Base-by-base conservation (phyloP, 2,888 invertebrate genomes). In the Psylliodes chrysocephalus region DNA sequence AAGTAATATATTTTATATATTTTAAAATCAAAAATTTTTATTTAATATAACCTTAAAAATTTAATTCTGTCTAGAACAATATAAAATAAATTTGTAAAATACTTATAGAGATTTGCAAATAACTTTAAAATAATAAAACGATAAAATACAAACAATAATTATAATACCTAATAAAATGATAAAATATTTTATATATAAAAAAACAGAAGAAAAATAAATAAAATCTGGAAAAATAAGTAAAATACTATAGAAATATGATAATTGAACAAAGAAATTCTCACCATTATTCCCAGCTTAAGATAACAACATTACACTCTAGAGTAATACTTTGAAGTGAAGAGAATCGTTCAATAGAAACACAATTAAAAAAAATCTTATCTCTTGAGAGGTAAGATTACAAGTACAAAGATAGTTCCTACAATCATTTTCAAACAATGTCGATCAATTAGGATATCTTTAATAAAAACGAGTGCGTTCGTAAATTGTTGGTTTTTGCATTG, bases 341-440 rank as follows among this genome's bases (percentile, higher is more conserved):
- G 46, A 19, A 19, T 46, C 46, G 12, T 19, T 46, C 19, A 46
- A 53, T 40, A 38, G n/a, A n/a, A n/a, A n/a, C n/a, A n/a, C 5
- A 38, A 38, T 33, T n/a, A 14, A 47, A n/a, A 47, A 47, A 25
- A 18, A 51, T 28, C 42, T 54, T 42, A 54, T 54, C 54, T 35
- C 35, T 1, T 15, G 18, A 53, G 54, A 28, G 18, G 10, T 35
- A 25, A 47, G 19, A 47, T 47, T 47, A 47, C 25, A n/a, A 47
- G 47, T 54, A 54, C 54, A 54, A 54, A 54, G 54, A 42, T 42
- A 42, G 42, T 54, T 30, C 30, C 10, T 33, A 33, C 33, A 33
- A 33, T 33, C 33, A 10, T 10, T n/a, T 33, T 10, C 3, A 2
- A 33, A 25, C 25, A 33, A 33, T n/a, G 2, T 33, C 33, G 22